phyloP scores from a whole-genome alignment of 1,140 invertebrate genomes.

The Solenopsis fugax region DNA sequence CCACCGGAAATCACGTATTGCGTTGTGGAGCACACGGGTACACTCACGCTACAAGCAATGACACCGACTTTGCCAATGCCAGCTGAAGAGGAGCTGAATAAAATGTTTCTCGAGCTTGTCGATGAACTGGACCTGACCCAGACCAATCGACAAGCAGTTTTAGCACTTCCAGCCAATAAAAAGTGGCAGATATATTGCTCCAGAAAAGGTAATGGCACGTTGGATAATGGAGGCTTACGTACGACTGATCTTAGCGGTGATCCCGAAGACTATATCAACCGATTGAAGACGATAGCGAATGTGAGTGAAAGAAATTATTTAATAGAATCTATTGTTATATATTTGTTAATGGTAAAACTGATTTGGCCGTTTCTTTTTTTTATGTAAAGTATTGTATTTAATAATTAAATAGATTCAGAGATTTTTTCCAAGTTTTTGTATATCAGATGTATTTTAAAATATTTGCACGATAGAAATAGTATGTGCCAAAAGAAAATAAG shows the following conservation, averaged over 20 bases:
- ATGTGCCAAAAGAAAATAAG: background rate
- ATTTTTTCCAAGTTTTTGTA: too few species aligned
- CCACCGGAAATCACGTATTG: constrained; percentile 96
- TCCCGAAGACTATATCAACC: constrained; percentile 96
- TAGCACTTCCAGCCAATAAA: constrained; percentile 96
- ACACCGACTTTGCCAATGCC: constrained; percentile 97
- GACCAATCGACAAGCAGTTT: constrained; percentile 96
- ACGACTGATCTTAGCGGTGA: constrained; percentile 90
- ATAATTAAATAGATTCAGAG: too few species aligned
- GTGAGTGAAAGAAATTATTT: constrained; percentile 87
- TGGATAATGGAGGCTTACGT: constrained; percentile 87
- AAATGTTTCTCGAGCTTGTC: constrained; percentile 97
- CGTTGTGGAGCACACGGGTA: constrained; percentile 95
- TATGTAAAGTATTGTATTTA: background rate
- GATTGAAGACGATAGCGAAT: constrained; percentile 92
- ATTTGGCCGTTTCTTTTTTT: background rate
- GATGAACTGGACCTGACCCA: constrained; percentile 97
- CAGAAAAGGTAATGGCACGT: constrained; percentile 90
- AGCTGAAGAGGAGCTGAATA: constrained; percentile 95
- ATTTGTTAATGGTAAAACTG: background rate
- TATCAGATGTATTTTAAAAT: too few species aligned
- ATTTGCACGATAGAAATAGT: background rate
- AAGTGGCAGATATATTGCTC: constrained; percentile 99
- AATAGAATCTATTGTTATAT: background rate
- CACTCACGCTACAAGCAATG: constrained; percentile 93